phyloP scores from a whole-genome alignment of 2,888 invertebrate genomes.

The Hartigia nigra region DNA sequence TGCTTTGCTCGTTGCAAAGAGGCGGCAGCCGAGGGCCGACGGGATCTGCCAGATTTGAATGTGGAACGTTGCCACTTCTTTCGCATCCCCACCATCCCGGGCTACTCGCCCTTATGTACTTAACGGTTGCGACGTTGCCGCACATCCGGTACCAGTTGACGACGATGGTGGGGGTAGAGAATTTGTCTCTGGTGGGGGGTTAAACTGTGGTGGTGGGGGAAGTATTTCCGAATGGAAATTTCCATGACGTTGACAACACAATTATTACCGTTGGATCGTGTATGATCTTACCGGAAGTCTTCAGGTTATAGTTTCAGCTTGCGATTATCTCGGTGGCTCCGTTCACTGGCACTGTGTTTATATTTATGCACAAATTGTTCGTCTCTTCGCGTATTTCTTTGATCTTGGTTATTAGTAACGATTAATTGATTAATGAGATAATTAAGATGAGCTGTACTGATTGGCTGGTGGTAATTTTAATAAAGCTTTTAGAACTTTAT shows the following conservation, averaged over 20 bases:
- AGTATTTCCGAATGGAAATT: conserved; percentile 54
- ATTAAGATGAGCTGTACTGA: background rate
- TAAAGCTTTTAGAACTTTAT: background rate
- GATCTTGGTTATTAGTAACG: background rate
- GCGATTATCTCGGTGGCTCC: background rate
- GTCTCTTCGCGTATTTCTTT: background rate
- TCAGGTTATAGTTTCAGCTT: background rate
- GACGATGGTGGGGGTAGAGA: conserved; percentile 1
- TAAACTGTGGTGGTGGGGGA: conserved; percentile 45
- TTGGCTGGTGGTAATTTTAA: background rate
- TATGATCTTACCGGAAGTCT: background rate
- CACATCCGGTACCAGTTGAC: conserved; percentile 51
- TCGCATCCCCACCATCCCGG: conserved; percentile 33
- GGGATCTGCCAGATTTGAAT: conserved; percentile 60
- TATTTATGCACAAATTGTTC: background rate
- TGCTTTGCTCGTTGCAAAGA: conserved; percentile 15
- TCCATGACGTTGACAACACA: conserved; percentile 48
- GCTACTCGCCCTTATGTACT: conserved; percentile 51
- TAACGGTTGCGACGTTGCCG: conserved; percentile 65
- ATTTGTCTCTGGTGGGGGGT: conserved; percentile 23
- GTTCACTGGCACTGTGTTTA: background rate
- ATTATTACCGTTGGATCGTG: background rate
- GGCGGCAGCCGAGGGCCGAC: conserved; percentile 36
- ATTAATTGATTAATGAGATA: background rate
- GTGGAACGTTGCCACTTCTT: conserved; percentile 64